These are phyloP conservation scores for Teinopalpus imperialis DNA, from an alignment of 2,888 invertebrate species.

Conservation along the genomic window DNA sequence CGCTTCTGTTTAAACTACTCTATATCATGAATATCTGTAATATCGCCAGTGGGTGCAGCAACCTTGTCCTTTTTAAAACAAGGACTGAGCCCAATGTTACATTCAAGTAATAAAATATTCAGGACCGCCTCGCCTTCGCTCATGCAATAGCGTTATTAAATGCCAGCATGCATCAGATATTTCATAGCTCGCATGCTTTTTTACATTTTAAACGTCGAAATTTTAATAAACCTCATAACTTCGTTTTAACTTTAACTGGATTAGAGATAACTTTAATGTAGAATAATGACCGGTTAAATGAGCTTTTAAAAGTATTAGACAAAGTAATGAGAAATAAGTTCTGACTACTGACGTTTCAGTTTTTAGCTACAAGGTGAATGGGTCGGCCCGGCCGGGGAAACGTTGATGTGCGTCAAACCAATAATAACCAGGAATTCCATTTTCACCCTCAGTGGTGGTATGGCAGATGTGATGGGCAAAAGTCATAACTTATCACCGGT, in stretches of 20 bases:
- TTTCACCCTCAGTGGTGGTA: too few relatives aligned
- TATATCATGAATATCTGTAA: slow-evolving; percentile 25
- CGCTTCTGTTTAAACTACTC: slow-evolving; percentile 1
- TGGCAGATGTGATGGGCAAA: too few relatives aligned
- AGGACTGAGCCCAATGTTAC: slow-evolving; percentile 31
- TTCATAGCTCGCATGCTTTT: slow-evolving; percentile 13
- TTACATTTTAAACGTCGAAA: slow-evolving; percentile 3
- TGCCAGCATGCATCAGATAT: slow-evolving; percentile 22
- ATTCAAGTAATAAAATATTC: slow-evolving; percentile 24
- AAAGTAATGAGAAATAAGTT: too few relatives aligned
- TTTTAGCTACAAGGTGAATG: too few relatives aligned
- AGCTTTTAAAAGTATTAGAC: too few relatives aligned
- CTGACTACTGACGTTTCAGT: too few relatives aligned
- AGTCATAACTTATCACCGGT: too few relatives aligned
- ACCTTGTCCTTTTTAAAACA: slow-evolving; percentile 42
- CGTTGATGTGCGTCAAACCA: too few relatives aligned
- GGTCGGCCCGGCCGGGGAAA: too few relatives aligned
- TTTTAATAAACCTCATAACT: slow-evolving; percentile 3
- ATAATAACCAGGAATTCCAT: too few relatives aligned
- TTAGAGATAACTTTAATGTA: slow-evolving; percentile 27
- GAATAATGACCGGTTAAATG: slow-evolving; percentile 28
- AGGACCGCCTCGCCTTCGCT: slow-evolving; percentile 17
- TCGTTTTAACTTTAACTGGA: slow-evolving; percentile 5
- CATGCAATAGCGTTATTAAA: slow-evolving; percentile 26
- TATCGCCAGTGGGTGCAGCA: slow-evolving; percentile 30